These are phyloP conservation scores for Macrophya annulata DNA, from an alignment of 2,888 invertebrate genomes.

Conservation along the genomic window DNA sequence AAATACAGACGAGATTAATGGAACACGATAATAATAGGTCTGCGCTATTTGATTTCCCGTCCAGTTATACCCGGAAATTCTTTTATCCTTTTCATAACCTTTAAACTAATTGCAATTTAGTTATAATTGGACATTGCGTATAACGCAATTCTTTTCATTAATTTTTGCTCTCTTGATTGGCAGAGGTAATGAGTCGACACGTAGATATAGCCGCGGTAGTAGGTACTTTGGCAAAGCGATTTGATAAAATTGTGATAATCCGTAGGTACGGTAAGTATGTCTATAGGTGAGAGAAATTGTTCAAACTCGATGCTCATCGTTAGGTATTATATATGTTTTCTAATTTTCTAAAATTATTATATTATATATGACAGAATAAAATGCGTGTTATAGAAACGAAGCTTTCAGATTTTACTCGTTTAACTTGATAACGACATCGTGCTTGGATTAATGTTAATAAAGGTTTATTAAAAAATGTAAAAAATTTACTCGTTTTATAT, in stretches of 20 bases:
- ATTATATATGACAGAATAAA: constrained; percentile 17
- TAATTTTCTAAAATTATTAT: constrained; percentile 48
- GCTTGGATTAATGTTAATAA: neutral
- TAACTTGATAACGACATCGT: neutral
- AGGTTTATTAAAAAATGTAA: neutral
- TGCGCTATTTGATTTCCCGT: neutral
- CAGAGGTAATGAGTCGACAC: neutral
- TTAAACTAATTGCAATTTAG: neutral
- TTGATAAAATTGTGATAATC: neutral
- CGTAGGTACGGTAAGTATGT: constrained; percentile 4
- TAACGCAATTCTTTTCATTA: neutral
- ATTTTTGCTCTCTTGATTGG: neutral
- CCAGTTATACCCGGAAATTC: neutral
- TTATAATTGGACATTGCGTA: neutral
- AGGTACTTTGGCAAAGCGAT: neutral
- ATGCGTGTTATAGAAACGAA: neutral
- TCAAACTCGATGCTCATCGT: neutral
- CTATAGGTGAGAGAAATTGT: constrained; percentile 40
- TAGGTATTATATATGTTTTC: constrained; percentile 4
- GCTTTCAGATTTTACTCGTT: neutral
- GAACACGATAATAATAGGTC: neutral
- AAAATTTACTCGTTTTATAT: neutral
- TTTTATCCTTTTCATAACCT: neutral
- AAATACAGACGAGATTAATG: constrained; percentile 18
- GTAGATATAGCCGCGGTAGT: neutral